phyloP scores from a whole-genome alignment of 1,140 invertebrate genomes.

The Eupeodes corollae region DNA sequence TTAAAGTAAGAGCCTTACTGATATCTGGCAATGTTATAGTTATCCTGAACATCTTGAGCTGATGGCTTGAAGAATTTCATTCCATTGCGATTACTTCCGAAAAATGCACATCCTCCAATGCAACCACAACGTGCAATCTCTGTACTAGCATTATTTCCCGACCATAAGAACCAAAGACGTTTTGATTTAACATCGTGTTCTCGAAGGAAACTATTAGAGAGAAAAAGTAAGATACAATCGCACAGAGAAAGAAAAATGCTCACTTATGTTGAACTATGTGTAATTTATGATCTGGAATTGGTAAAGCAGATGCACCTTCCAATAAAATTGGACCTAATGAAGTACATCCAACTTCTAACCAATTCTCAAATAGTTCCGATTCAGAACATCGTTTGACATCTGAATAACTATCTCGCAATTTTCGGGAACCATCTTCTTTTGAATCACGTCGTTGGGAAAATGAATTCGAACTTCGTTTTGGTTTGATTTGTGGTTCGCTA shows the following conservation, averaged over 20 bases:
- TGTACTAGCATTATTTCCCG: constrained; percentile 45
- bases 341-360: constrained; percentile 88
- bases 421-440: constrained; percentile 22
- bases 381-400: constrained; percentile 25
- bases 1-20: constrained; percentile 38
- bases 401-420: constrained; percentile 23
- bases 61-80: constrained; percentile 76
- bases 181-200: constrained; percentile 80
- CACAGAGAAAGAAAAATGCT: background rate
- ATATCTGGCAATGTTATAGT: constrained; percentile 68
- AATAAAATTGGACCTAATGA: constrained; percentile 79
- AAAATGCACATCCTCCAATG: constrained; percentile 88
- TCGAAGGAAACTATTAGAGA: constrained; percentile 56
- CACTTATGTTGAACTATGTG: constrained; percentile 67
- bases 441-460: constrained; percentile 31
- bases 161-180: constrained; percentile 91
- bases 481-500: constrained; percentile 11
- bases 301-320: constrained; percentile 80
- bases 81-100: constrained; percentile 81
- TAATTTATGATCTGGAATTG: constrained; percentile 59
- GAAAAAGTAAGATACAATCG: background rate
- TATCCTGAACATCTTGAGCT: constrained; percentile 64
- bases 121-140: constrained; percentile 72
- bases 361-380: constrained; percentile 49
- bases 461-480: constrained; percentile 32